phyloP scores from a whole-genome alignment of 2,113 vertebrate species.

The Festucalex cinctus region DNA sequence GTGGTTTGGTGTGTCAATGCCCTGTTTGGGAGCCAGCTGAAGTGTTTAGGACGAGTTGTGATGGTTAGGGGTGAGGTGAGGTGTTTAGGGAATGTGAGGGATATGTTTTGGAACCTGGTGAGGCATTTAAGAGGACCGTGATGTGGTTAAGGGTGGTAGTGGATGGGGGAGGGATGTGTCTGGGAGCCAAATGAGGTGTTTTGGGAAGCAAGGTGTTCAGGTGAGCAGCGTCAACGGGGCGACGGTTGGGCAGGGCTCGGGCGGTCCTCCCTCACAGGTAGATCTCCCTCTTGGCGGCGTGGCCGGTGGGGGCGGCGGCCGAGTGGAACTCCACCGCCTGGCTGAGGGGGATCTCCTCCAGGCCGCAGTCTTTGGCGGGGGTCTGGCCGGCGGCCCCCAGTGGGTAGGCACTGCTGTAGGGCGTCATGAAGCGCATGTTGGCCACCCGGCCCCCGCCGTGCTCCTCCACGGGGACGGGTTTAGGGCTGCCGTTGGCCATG shows the following conservation, averaged over 20 bases:
- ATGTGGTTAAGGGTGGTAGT: not conserved
- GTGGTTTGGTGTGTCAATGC: not conserved
- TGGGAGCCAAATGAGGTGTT: not conserved
- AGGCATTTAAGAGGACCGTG: not conserved
- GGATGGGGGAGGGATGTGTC: constrained; percentile 5
- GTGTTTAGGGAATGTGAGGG: too few relatives aligned
- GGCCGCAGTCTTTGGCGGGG: constrained; percentile 88
- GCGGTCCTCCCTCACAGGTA: constrained; percentile 86
- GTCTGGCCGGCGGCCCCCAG: constrained; percentile 76
- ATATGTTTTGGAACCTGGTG: too few relatives aligned
- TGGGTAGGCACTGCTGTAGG: constrained; percentile 96
- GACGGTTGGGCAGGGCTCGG: not conserved
- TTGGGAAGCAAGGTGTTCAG: not conserved
- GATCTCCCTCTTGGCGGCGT: constrained; percentile 95
- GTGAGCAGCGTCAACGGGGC: constrained; percentile 14
- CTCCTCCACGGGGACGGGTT: constrained; percentile 83
- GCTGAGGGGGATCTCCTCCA: constrained; percentile 96
- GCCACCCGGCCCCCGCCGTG: constrained; percentile 79
- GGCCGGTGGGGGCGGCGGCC: constrained; percentile 84
- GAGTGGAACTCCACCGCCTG: constrained; percentile 92
- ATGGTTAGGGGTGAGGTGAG: too few relatives aligned
- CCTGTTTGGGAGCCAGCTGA: too few relatives aligned
- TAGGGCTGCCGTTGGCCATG: constrained; percentile 88
- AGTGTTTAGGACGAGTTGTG: too few relatives aligned
- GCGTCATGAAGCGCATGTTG: constrained; percentile 94